Evolutionary conservation across 2,113 vertebrate genomes (phyloP), one percentile per base, ranked within the genome.

Genomic region (Microtus oregoni): DNA sequence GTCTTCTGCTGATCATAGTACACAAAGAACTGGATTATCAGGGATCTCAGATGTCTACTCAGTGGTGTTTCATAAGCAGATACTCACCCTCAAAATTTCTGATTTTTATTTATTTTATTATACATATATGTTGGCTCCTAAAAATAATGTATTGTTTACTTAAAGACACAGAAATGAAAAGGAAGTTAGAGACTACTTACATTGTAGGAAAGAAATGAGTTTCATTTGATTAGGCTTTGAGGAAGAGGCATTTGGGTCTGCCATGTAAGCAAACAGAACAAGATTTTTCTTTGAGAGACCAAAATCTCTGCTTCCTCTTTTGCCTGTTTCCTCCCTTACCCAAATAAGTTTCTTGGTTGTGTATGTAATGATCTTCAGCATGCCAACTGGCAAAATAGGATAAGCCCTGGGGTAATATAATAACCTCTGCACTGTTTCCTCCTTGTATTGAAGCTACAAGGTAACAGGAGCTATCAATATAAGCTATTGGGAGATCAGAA

Each of bases 261-360:
- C 38, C 30, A 5, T 67, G 28, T 12, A 76, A 79, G 38, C 24
- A 6, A 96, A 52, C 38, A 32, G 38, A 67, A 35, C 13, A 47
- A 55, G 61, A 55, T 83, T 96, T 92, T 82, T 52, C 63, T 96
- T 89, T 22, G 7, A 79, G 68, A 96, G 26, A 79, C 30, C 5
- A 89, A 67, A 86, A 50, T 68, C 65, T 88, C 75, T 94, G 44
- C 50, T 95, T 92, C n/a, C 94, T 70, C 50, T 92, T 91, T 86
- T 58, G 3, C 0, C 35, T 82, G 28, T 70, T 96, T 95, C 52
- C 3, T 96, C 38, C 76, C 81, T 88, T 41, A 93, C 91, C 70
- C 5, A 55, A 47, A 50, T 30, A 70, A 35, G 44, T 92, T 88
- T 90, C 44, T 79, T 96, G 72, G 75, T 20, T 93, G n/a, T 30